Base-by-base conservation (phyloP, 92 coral and sea anemone species). In the Zoanthus gigantus region DNA sequence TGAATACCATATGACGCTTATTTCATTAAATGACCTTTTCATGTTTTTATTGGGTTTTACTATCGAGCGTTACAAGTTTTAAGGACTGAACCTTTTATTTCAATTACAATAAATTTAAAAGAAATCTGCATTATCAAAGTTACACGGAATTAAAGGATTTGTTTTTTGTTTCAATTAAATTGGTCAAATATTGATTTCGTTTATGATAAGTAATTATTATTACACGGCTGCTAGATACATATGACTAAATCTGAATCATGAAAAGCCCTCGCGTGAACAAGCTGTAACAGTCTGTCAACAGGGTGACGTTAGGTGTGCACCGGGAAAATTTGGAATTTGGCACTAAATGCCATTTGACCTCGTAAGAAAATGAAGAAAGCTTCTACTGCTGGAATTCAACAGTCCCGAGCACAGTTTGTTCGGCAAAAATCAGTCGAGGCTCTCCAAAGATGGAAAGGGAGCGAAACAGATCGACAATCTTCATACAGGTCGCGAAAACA, bases 361-460 rank as follows among this genome's bases (percentile, higher is more conserved):
- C 53, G 63, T 72, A 67, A 73, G 85, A 89, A 84, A 71, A 90
- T 90, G 92, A 88, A 88, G 92, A 88, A 90, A 52, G 85, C 82
- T 31, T 76, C 90, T 10, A 66, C 86, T 12, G 89, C 78, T 23
- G 85, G 85, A 5, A 67, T 81, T 29, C 87, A 90, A 63, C 92
- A 90, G 29, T 90, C 92, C n/a, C 83, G 92, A 73, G 92, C 92
- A 31, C 87, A 88, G 52, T 85, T 85, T 79, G 92, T 88, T 29
- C 78, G 80, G 86, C 84, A 78, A 13, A 90, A 90, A 63, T 88
- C 89, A 58, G 65, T 72, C 72, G 92, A 90, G 48, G 89, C 88
- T 46, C 84, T 90, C 13, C 76, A 90, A 46, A 86, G 92, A 34
- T 90, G 92, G 92, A 90, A 90, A 79, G 86, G 84, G 1, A 90